Base-by-base conservation (phyloP, 2,113 vertebrate genomes). In the Prionailurus bengalensis region DNA sequence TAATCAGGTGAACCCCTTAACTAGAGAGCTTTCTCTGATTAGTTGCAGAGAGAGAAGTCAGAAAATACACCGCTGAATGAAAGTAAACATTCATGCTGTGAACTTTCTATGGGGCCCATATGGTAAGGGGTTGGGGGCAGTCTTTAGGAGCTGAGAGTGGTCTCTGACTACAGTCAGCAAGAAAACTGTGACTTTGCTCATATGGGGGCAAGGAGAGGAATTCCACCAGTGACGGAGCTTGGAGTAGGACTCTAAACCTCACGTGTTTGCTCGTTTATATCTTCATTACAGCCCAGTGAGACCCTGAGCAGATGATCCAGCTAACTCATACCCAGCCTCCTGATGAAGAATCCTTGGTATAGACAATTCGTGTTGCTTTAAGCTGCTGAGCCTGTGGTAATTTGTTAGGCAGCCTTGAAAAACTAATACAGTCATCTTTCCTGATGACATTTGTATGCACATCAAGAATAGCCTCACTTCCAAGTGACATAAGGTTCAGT, bases 241-340 rank as follows among this genome's bases (percentile, higher is more conserved):
- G 1, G 19, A 11, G 29, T 16, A 89, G 2, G 29, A 65, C 51
- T 36, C 23, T 23, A 76, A 86, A 42, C 2, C n/a, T 63, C n/a
- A 27, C 0, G 5, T 19, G 79, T 55, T n/a, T 84, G 11, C 31
- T 94, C 23, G 8, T 58, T 91, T 63, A 14, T 82, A 27, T 76
- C 66, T 85, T 88, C 31, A 42, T 76, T 51, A 17, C 1, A 65
- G 19, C 5, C 63, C 36, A 45, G 4, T 19, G 65, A 76, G 61
- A 9, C 3, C 2, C 9, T 51, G 12, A 33, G 1, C 9, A 39
- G 63, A 48, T 0, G 15, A 71, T 25, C 16, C 7, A 42, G 14
- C 12, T 51, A 42, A 76, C 19, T 15, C 4, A 45, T 13, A 66
- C 7, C 8, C 6, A 36, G 81, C 66, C 5, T 81, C 13, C 55